A percentile compares a stretch with the other conserved stretches of the same genome.
These are phyloP conservation scores for Chaetura pelagica DNA, from an alignment of 2,113 vertebrate species.

Conservation along the genomic window DNA sequence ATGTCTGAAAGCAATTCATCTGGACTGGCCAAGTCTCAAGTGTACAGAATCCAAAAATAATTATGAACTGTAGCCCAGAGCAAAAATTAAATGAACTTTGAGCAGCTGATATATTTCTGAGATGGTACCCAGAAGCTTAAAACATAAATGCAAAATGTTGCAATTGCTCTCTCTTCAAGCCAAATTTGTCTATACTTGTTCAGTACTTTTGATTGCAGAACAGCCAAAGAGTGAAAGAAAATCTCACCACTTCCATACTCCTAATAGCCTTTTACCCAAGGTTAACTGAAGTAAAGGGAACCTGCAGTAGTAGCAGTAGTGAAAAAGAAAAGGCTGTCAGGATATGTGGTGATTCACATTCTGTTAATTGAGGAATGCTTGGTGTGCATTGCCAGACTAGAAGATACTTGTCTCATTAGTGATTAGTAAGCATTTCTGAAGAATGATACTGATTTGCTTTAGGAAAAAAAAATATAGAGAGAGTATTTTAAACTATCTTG, in stretches of 20 bases:
- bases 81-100: conserved; percentile 2
- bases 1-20: background rate
- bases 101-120: background rate
- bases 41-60: background rate
- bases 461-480: background rate
- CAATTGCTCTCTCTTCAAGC: background rate
- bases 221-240: background rate
- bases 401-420: background rate
- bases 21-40: background rate
- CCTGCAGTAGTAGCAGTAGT: background rate
- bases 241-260: background rate
- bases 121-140: background rate
- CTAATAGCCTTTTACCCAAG: background rate
- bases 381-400: background rate
- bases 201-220: background rate
- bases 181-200: background rate
- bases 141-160: background rate
- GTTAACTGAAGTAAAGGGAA: background rate
- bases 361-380: background rate
- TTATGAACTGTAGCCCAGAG: background rate
- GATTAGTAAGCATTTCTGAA: background rate
- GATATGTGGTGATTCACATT: background rate
- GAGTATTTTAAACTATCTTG: background rate
- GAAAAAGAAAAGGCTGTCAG: background rate
- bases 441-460: background rate